phyloP scores from a whole-genome alignment of 2,797 vertebrate genomes.

The Pangasius djambal region DNA sequence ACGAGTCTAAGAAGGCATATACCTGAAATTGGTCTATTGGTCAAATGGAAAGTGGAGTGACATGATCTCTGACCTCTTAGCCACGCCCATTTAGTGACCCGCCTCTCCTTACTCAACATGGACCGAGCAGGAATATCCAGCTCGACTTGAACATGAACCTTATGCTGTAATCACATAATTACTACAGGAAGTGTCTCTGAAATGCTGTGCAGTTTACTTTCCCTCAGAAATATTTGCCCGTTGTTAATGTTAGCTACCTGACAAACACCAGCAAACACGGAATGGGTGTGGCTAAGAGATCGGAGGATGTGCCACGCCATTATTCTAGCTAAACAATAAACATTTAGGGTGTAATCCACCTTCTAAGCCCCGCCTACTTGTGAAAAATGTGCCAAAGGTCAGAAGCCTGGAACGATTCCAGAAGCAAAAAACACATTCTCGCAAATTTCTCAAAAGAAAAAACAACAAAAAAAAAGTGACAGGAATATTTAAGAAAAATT shows the following conservation, averaged over 20 bases:
- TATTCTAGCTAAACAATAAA: neutral
- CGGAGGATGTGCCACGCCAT: neutral
- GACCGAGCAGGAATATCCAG: neutral
- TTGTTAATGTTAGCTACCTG: neutral
- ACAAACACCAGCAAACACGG: neutral
- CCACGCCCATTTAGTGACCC: neutral
- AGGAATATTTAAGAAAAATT: too few species aligned
- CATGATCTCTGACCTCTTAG: neutral
- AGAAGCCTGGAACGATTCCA: neutral
- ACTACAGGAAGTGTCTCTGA: neutral
- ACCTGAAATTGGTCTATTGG: neutral
- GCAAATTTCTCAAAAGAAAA: neutral
- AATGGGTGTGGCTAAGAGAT: neutral
- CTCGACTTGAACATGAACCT: neutral
- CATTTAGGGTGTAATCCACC: neutral
- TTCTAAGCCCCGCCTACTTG: too few species aligned
- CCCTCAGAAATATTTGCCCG: neutral
- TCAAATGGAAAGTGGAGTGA: neutral
- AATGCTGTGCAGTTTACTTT: neutral
- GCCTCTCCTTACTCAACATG: neutral
- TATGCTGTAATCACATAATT: neutral
- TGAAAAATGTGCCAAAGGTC: neutral
- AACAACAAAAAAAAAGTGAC: neutral
- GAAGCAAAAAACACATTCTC: neutral
- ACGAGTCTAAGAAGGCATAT: neutral